Percentiles rank a stretch among this genome's conserved stretches.
Conservation (phyloP, 1,140 invertebrate genomes). For the Drosophila pruinosa region DNA sequence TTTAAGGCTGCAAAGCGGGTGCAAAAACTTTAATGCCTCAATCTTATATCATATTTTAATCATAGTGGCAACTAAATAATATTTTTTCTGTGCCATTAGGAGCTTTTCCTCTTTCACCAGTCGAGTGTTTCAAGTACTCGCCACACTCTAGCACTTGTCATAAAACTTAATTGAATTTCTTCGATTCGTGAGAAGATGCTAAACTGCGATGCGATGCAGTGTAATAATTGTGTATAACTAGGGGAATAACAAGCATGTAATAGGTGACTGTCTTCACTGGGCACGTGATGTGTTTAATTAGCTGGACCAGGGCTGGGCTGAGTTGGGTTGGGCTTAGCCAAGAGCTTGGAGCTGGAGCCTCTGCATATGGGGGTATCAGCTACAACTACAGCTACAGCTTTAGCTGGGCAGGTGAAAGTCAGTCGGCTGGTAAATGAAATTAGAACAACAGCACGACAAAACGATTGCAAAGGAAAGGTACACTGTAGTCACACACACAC, state of each 20-base stretch:
- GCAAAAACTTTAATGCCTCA: no score
- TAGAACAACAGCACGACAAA: constrained; percentile 46
- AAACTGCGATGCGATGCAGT: background rate
- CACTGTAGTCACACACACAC: constrained; percentile 14
- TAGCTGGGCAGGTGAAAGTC: constrained; percentile 61
- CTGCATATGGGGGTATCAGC: background rate
- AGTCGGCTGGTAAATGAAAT: constrained; percentile 47
- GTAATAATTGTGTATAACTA: constrained; percentile 4
- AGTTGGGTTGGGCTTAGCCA: background rate
- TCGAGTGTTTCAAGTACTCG: background rate
- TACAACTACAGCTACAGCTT: background rate
- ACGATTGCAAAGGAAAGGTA: constrained; percentile 43
- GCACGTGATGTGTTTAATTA: constrained; percentile 56
- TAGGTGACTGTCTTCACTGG: constrained; percentile 10
- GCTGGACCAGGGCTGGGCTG: background rate
- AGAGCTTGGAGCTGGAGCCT: background rate
- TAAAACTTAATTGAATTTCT: constrained; percentile 55
- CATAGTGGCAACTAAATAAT: background rate
- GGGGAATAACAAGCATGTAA: background rate
- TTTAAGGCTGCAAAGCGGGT: no score
- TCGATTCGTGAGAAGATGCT: background rate
- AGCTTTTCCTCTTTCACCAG: background rate
- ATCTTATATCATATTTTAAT: background rate
- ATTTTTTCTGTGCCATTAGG: background rate
- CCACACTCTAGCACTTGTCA: constrained; percentile 24